Conservation (phyloP, 2,113 vertebrate species). For the Nipponia nippon region DNA sequence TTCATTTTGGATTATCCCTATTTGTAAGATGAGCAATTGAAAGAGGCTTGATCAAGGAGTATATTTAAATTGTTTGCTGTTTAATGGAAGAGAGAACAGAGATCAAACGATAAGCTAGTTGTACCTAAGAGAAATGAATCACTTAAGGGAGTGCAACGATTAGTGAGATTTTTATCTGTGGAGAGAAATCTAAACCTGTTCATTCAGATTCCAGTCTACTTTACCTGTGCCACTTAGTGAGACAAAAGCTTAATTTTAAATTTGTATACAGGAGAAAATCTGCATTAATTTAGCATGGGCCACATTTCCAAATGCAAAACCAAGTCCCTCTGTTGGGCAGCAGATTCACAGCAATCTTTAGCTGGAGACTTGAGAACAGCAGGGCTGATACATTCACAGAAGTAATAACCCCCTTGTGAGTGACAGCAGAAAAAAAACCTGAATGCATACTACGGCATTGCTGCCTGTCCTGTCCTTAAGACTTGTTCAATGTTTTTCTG, state of each 20-base stretch:
- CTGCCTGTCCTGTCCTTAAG: neutral
- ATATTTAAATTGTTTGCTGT: conserved; percentile 36
- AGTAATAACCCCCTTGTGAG: neutral
- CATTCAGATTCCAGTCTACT: neutral
- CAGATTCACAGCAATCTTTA: neutral
- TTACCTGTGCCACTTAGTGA: neutral
- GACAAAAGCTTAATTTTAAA: neutral
- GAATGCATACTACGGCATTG: neutral
- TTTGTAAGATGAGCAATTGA: neutral
- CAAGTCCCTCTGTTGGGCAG: neutral
- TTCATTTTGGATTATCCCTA: neutral
- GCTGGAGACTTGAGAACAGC: neutral
- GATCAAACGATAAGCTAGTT: neutral
- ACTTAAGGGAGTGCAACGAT: neutral
- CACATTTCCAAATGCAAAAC: neutral
- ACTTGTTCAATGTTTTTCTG: neutral
- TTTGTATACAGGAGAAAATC: neutral
- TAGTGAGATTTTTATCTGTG: conserved; percentile 19
- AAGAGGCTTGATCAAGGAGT: conserved; percentile 23
- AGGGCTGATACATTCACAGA: neutral
- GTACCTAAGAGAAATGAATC: conserved; percentile 33
- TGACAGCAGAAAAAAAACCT: neutral
- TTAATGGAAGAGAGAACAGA: conserved; percentile 17
- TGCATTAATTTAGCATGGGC: neutral
- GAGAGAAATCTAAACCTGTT: neutral